phyloP scores from a whole-genome alignment of 2,797 vertebrate species.

The Astyanax mexicanus region DNA sequence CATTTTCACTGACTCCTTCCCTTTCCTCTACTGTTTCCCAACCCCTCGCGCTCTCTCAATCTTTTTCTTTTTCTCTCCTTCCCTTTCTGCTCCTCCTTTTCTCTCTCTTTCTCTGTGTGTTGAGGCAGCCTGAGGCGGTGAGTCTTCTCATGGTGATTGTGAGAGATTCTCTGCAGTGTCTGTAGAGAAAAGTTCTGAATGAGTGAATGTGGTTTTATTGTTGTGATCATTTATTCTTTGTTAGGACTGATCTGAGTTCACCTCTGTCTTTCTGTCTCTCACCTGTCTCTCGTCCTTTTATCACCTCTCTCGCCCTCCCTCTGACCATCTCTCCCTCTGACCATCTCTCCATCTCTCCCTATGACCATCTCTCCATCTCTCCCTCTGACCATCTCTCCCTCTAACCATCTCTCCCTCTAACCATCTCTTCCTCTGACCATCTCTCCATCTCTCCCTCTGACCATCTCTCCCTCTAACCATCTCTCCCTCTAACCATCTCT shows the following conservation, averaged over 20 bases:
- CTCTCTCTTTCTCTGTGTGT: not conserved
- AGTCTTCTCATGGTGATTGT: conserved; percentile 1
- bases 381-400: not conserved
- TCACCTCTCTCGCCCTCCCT: not conserved
- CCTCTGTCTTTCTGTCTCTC: not conserved
- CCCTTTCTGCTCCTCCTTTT: not conserved
- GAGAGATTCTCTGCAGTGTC: conserved; percentile 3
- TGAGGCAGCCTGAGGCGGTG: conserved; percentile 19
- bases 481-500: no score
- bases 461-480: no score
- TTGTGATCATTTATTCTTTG: not conserved
- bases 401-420: no score
- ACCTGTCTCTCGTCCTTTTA: not conserved
- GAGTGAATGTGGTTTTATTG: conserved; percentile 19
- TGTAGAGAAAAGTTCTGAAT: not conserved
- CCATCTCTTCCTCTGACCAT: not conserved
- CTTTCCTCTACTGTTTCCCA: not conserved
- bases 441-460: not conserved
- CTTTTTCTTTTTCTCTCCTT: not conserved
- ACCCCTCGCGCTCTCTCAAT: not conserved
- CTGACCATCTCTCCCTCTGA: no score
- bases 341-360: no score
- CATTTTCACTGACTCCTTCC: not conserved
- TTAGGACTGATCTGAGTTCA: not conserved
- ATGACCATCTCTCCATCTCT: not conserved